Evolutionary conservation across 2,113 vertebrate species (phyloP).

Genomic region (Crotalus tigris): DNA sequence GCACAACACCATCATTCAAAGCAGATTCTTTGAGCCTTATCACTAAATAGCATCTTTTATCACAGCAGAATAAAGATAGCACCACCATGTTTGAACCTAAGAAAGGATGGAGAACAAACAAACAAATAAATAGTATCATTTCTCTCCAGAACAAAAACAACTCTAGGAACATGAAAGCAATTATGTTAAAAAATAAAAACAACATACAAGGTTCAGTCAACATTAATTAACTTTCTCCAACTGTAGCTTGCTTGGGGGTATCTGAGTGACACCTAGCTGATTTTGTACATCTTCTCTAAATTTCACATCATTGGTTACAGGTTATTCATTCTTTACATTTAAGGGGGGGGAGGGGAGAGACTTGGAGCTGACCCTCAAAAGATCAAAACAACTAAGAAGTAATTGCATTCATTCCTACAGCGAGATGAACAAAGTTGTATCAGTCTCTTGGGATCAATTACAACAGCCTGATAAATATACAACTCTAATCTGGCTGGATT

Average conservation of each 20-base stretch:
- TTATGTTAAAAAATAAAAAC: neutral
- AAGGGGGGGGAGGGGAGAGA: neutral
- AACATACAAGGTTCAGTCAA: neutral
- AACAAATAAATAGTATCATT: neutral
- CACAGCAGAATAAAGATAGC: neutral
- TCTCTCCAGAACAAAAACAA: neutral
- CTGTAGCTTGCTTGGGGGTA: neutral
- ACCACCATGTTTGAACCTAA: neutral
- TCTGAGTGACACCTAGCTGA: neutral
- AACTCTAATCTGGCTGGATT: neutral
- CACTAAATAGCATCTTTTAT: constrained; percentile 8
- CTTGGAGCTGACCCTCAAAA: neutral
- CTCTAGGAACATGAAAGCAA: neutral
- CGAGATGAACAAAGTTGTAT: neutral
- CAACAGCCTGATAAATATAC: neutral
- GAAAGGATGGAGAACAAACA: neutral
- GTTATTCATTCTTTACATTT: neutral
- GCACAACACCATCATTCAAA: neutral
- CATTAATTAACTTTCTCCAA: neutral
- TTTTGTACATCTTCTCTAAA: neutral
- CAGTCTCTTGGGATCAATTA: neutral
- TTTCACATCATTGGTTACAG: neutral
- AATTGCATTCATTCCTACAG: neutral
- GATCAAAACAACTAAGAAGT: neutral
- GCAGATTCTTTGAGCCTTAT: neutral